Evolutionary conservation across 2,888 invertebrate species (phyloP), one percentile per base, ranked within the genome.

Genomic region (Pterostichus madidus): DNA sequence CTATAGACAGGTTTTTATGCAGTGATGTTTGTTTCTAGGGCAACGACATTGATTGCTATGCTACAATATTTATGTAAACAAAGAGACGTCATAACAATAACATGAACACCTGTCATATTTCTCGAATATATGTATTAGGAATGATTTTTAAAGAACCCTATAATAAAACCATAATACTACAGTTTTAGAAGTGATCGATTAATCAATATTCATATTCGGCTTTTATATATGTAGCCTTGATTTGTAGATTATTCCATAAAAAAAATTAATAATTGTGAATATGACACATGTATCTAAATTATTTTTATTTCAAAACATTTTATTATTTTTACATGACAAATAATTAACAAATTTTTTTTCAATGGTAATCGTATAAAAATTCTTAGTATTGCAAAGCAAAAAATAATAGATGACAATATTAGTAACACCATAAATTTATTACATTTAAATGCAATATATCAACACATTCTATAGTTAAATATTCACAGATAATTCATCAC

Each of bases 401-500:
- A 35, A 68, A 64, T 64, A 56, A 76, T 52, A 56, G 13, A 76
- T 76, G 76, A 53, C 32, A 56, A 53, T 76, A 76, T 76, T 80
- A 80, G 80, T 68, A 64, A 80, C 68, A 68, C 80, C 80, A 80
- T 64, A 80, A 64, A 64, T 80, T 64, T 49, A 64, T 80, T 80
- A 61, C 68, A 64, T 80, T 68, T 64, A 80, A 76, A 77, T 59
- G 68, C 61, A 46, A 49, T 46, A 80, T 80, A 80, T 80, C 80
- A 64, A 80, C 64, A 80, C 52, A 64, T 64, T 80, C 52, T 80
- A 80, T 80, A 80, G 52, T 68, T 80, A 80, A 39, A 64, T 80
- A 80, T 80, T 80, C 80, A 80, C 80, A 80, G 80, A 80, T 80
- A 64, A 64, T 80, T 80, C 80, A 80, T 80, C 80, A 80, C 80